Conservation (phyloP, 2,113 vertebrate species). For the Thamnophis sirtalis region DNA sequence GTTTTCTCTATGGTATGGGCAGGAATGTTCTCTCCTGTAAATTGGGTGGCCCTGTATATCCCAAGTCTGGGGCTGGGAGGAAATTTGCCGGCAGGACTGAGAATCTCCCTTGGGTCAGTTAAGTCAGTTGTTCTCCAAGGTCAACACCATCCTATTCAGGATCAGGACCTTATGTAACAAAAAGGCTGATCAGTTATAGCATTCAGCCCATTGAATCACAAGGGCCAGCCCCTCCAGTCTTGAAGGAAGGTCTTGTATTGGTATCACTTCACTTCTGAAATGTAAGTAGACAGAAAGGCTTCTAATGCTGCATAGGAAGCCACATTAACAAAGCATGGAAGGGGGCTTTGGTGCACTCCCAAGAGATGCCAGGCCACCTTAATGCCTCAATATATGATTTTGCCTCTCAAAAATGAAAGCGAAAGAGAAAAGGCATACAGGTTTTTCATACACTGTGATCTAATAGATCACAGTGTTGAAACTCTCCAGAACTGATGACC, state of each 20-base stretch:
- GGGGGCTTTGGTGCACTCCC: background rate
- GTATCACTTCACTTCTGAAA: background rate
- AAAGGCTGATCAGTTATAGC: background rate
- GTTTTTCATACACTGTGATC: background rate
- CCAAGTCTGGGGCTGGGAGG: background rate
- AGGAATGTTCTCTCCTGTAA: background rate
- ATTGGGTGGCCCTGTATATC: background rate
- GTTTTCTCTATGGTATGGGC: background rate
- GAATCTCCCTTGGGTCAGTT: background rate
- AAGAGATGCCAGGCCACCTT: background rate
- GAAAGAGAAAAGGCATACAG: background rate
- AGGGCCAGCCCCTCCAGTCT: background rate
- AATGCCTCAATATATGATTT: background rate
- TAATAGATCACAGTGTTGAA: background rate
- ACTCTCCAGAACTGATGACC: background rate
- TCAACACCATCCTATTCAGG: background rate
- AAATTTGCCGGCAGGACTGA: background rate
- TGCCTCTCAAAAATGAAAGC: background rate
- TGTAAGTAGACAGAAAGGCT: background rate
- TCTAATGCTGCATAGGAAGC: background rate
- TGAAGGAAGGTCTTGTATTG: background rate
- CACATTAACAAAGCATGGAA: background rate
- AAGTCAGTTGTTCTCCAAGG: background rate
- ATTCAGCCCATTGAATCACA: background rate
- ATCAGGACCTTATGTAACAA: background rate